These are phyloP conservation scores for Galerucella nymphaeae DNA, from an alignment of 2,888 invertebrate species.

Conservation along the genomic window DNA sequence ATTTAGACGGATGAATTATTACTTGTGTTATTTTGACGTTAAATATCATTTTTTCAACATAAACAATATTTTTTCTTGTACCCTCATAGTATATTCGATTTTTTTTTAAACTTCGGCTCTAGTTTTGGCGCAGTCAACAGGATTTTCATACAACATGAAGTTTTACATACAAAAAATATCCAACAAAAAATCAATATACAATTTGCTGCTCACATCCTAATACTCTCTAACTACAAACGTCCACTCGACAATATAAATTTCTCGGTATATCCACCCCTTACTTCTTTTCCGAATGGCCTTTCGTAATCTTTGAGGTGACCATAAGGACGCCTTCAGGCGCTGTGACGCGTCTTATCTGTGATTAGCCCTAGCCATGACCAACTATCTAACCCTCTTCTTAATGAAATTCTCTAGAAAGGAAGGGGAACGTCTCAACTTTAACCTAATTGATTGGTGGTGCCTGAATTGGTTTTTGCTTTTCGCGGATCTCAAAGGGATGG, in stretches of 20 bases:
- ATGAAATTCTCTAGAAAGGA: constrained; percentile 60
- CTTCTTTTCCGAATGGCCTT: constrained; percentile 22
- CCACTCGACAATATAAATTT: constrained; percentile 23
- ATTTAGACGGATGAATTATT: neutral
- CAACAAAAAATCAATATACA: neutral
- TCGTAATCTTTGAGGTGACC: constrained; percentile 49
- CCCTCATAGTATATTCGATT: no score
- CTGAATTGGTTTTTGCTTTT: constrained; percentile 53
- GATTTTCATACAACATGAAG: no score
- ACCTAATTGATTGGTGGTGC: constrained; percentile 61
- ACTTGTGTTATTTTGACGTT: neutral
- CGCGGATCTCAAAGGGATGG: neutral
- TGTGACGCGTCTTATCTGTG: constrained; percentile 49
- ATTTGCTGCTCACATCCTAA: constrained; percentile 5
- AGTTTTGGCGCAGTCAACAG: no score
- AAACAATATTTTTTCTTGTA: neutral
- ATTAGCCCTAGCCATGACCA: constrained; percentile 53
- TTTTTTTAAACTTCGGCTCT: no score
- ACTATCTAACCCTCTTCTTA: constrained; percentile 60
- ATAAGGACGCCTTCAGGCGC: constrained; percentile 35
- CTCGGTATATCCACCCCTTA: constrained; percentile 12
- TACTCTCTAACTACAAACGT: constrained; percentile 22
- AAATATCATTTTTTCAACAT: neutral
- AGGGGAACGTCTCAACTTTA: constrained; percentile 56
- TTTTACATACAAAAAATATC: neutral